Base-by-base conservation (phyloP, 2,888 invertebrate genomes). In the Drepana falcataria region DNA sequence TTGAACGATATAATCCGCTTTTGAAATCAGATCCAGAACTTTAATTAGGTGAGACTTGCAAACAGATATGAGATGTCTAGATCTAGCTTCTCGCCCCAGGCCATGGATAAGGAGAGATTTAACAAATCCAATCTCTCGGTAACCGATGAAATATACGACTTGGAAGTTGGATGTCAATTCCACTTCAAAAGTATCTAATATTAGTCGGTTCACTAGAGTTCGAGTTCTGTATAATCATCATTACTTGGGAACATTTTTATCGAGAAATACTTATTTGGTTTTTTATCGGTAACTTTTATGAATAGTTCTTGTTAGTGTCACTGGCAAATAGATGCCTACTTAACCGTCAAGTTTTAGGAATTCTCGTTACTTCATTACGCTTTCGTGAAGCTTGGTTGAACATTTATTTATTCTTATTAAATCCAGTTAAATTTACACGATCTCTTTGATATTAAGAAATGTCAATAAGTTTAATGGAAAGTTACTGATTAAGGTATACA, bases 61-160 rank as follows among this genome's bases (percentile, higher is more conserved):
- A 2, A 34, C 35, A 21, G 1, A 4, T 37, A 49, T 35, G n/a
- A 49, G n/a, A 49, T 37, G 49, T 49, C 4, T 48, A 37, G 48
- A n/a, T 51, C 53, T 51, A 51, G 35, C 47, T 48, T 9, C 9
- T 21, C 9, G 48, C 49, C 52, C 49, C 33, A 53, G 55, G 51
- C 52, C 33, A 48, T 51, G 53, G 58, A 58, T 55, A 57, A 53
- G 44, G 35, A 21, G 21, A 47, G 47, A 44, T 53, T 55, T 51
- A 58, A 51, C 35, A 49, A 51, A 55, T 55, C 52, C 48, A 35
- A 55, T 47, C 55, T 49, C 35, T 51, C 54, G 55, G 55, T 52
- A 49, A 53, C 35, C 55, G 49, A 53, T 55, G 55, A 58, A 55
- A 55, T 58, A 55, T 58, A 52, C 35, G 53, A 56, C 53, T 53